Percentiles rank a stretch among this genome's conserved stretches.
Evolutionary conservation across 2,888 invertebrate genomes (phyloP).

Genomic region (Melinaea marsaeus): DNA sequence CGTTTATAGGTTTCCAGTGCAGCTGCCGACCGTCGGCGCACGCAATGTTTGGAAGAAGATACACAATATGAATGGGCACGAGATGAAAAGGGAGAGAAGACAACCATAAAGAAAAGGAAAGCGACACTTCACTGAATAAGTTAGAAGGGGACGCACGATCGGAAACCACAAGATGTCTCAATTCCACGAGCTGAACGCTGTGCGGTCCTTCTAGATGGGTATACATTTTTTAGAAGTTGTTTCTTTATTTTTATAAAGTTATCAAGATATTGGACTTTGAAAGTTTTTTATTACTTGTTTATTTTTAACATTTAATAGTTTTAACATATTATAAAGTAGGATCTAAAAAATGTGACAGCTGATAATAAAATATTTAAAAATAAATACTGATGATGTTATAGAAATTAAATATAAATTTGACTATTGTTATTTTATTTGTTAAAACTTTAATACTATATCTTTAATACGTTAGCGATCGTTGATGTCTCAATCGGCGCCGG

Average conservation of each 20-base stretch:
- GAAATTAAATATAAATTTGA: no score
- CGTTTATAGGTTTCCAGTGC: slow-evolving; percentile 71
- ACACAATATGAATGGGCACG: slow-evolving; percentile 65
- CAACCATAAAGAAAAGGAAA: slow-evolving; percentile 68
- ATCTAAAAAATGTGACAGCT: not conserved
- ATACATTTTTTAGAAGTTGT: slow-evolving; percentile 64
- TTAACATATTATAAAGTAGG: not conserved
- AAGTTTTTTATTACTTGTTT: not conserved
- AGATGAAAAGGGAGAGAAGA: slow-evolving; percentile 62
- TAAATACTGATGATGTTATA: no score
- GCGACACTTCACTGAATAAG: slow-evolving; percentile 48
- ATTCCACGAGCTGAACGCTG: slow-evolving; percentile 74
- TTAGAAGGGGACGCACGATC: slow-evolving; percentile 66
- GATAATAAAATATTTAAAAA: not conserved
- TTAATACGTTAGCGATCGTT: slow-evolving; percentile 48
- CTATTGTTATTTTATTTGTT: not conserved
- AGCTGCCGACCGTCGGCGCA: slow-evolving; percentile 68
- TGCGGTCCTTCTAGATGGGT: slow-evolving; percentile 64
- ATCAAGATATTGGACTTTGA: slow-evolving; percentile 14
- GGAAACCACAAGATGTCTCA: slow-evolving; percentile 79
- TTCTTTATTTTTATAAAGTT: slow-evolving; percentile 51
- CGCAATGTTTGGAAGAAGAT: slow-evolving; percentile 76
- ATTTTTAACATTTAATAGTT: not conserved
- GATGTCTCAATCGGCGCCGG: slow-evolving; percentile 72
- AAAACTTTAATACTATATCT: slow-evolving; percentile 29